These are phyloP conservation scores for Lasioglossum calceatum DNA, from an alignment of 2,888 invertebrate species.

Conservation along the genomic window DNA sequence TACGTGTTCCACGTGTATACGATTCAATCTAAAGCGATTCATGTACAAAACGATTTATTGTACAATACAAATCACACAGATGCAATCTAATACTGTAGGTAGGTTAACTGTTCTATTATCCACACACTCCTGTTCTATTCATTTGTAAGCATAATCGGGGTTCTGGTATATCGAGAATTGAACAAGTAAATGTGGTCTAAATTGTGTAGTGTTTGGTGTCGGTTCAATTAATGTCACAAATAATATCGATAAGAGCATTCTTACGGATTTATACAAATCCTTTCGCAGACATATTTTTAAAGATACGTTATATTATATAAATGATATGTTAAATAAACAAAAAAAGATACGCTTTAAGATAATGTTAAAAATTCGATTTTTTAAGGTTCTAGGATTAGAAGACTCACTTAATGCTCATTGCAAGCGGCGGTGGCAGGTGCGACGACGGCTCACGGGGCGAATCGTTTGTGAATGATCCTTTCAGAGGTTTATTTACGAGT, in stretches of 20 bases:
- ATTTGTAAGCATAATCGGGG: no score
- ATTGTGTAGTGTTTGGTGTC: background rate
- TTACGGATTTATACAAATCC: background rate
- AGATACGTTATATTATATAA: no score
- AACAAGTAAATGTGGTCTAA: background rate
- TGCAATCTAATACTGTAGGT: no score
- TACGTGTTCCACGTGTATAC: no score
- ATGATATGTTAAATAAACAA: no score
- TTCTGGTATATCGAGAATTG: background rate
- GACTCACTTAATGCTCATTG: slow-evolving; percentile 65
- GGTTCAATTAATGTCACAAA: background rate
- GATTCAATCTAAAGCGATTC: no score
- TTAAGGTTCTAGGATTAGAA: slow-evolving; percentile 28
- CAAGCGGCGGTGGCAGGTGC: slow-evolving; percentile 63
- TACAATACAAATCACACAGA: no score
- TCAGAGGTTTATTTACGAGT: slow-evolving; percentile 55
- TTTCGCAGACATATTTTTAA: background rate
- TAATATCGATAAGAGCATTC: background rate
- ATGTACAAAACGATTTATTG: no score
- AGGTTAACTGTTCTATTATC: no score
- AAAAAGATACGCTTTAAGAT: background rate
- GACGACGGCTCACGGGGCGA: slow-evolving; percentile 33
- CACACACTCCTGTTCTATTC: no score
- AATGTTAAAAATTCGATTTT: slow-evolving; percentile 24
- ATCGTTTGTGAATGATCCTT: slow-evolving; percentile 48